These are phyloP conservation scores for Corythornis madagascariensis DNA, from an alignment of 2,113 vertebrate genomes.

Conservation along the genomic window DNA sequence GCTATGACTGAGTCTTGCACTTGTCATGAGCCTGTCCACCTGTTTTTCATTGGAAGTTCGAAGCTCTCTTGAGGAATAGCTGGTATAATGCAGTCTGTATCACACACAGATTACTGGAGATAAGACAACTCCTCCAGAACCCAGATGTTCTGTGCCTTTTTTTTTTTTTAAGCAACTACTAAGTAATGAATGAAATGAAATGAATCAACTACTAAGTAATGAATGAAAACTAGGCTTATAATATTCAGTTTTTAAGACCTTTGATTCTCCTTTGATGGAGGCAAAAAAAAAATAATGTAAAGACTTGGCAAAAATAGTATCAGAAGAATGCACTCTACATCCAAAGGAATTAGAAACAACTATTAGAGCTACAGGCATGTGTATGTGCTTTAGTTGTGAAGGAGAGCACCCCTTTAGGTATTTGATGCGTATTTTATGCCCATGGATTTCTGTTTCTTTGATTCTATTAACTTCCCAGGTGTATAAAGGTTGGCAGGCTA, in stretches of 20 bases:
- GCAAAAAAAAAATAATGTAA: neutral
- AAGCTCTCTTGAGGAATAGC: neutral
- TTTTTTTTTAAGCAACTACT: neutral
- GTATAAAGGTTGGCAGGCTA: neutral
- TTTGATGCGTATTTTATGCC: neutral
- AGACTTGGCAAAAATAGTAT: neutral
- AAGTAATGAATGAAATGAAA: neutral
- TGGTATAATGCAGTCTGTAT: neutral
- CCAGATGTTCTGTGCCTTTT: neutral
- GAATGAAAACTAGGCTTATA: neutral
- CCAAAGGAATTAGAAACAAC: neutral
- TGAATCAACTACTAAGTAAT: neutral
- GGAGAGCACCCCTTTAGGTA: neutral
- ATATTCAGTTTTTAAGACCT: neutral
- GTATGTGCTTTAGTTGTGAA: neutral
- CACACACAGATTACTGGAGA: neutral
- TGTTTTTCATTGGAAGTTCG: neutral
- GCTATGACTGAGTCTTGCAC: neutral
- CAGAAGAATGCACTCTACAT: neutral
- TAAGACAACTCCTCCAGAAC: neutral
- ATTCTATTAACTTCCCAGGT: neutral
- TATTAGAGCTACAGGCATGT: neutral
- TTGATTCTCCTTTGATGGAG: neutral
- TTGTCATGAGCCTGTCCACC: neutral
- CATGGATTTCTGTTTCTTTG: neutral